A percentile compares a stretch with the other conserved stretches of the same genome.
These are phyloP conservation scores for Lates japonicus DNA, from an alignment of 2,797 vertebrate genomes.

Conservation along the genomic window DNA sequence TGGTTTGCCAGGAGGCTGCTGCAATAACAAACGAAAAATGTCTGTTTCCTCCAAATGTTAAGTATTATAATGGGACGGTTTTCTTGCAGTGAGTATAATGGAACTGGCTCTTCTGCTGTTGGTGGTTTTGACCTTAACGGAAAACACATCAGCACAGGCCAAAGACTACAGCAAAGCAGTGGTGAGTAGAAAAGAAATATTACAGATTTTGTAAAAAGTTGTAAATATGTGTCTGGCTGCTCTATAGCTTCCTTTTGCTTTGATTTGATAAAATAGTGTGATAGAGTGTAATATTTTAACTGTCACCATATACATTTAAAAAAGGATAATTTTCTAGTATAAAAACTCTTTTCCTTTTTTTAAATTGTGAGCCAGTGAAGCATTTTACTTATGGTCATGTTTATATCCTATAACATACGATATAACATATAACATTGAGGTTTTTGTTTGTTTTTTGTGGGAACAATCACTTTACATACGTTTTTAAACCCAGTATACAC, in stretches of 20 bases:
- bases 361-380: too few species aligned
- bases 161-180: conserved; percentile 80
- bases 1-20: background rate
- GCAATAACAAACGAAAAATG: conserved; percentile 5
- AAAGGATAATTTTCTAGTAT: background rate
- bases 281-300: background rate
- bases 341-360: too few species aligned
- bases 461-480: too few species aligned
- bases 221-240: background rate
- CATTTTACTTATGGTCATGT: too few species aligned
- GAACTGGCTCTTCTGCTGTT: conserved; percentile 57
- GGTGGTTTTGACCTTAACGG: conserved; percentile 57
- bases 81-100: conserved; percentile 59
- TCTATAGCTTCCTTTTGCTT: background rate
- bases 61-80: conserved; percentile 5
- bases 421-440: too few species aligned
- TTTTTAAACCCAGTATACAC: too few species aligned
- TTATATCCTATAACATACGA: too few species aligned
- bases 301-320: background rate
- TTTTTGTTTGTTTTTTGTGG: too few species aligned
- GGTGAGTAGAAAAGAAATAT: conserved; percentile 71
- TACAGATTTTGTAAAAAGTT: background rate
- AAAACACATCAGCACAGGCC: conserved; percentile 29
- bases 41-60: background rate
- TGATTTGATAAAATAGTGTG: background rate